Conservation (phyloP, 2,888 invertebrate species). For the Sminthurinus aureus region DNA sequence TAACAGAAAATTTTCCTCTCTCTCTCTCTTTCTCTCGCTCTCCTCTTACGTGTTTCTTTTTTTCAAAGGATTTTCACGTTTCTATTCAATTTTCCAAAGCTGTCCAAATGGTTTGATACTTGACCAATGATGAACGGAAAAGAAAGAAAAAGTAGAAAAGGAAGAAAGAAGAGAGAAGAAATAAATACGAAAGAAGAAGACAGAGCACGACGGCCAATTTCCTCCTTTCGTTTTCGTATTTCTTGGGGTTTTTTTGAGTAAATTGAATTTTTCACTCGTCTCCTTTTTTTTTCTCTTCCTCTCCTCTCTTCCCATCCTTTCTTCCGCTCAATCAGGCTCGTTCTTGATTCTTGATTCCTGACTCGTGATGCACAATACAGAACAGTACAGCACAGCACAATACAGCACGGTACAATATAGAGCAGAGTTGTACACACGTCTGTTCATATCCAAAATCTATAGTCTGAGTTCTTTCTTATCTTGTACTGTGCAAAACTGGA, state of each 20-base stretch:
- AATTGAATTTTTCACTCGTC: slow-evolving; percentile 40
- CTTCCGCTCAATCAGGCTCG: neutral
- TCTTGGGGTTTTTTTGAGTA: slow-evolving; percentile 22
- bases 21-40: too few relatives aligned
- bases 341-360: neutral
- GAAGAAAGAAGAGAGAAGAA: too few relatives aligned
- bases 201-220: neutral
- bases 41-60: too few relatives aligned
- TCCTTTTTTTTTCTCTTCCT: slow-evolving; percentile 16
- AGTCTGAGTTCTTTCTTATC: too few relatives aligned
- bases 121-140: slow-evolving; percentile 18
- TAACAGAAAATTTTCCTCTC: neutral
- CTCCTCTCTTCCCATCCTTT: slow-evolving; percentile 19
- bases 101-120: slow-evolving; percentile 38
- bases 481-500: too few relatives aligned
- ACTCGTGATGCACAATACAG: too few relatives aligned
- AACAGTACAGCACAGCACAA: too few relatives aligned
- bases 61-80: slow-evolving; percentile 6
- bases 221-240: neutral
- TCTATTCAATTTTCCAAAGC: slow-evolving; percentile 30
- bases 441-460: too few relatives aligned
- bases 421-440: neutral
- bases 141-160: too few relatives aligned
- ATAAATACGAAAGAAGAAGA: too few relatives aligned
- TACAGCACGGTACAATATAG: neutral